Evolutionary conservation across 2,113 vertebrate species (phyloP).

Genomic region (Sceloporus tristichus): DNA sequence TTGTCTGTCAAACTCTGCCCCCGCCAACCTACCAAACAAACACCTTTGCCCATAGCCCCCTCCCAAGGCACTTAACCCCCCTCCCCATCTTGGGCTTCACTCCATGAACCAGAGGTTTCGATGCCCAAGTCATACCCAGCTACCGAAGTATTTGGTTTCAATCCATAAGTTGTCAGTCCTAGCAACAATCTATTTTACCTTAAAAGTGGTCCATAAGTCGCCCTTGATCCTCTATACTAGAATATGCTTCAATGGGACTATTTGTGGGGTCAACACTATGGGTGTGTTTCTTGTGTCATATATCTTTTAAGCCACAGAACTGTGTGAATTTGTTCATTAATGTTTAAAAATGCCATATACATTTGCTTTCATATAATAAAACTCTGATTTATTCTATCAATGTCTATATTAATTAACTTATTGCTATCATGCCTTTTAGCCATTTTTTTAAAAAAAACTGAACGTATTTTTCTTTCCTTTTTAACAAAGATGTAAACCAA

Average conservation of each 20-base stretch:
- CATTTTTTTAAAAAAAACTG: background rate
- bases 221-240: background rate
- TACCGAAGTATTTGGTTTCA: background rate
- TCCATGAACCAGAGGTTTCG: background rate
- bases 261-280: background rate
- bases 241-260: accelerated
- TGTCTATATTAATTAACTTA: background rate
- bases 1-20: background rate
- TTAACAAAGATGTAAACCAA: background rate
- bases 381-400: background rate
- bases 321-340: background rate
- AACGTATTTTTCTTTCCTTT: slow-evolving; percentile 14
- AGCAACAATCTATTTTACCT: background rate
- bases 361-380: background rate
- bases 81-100: background rate
- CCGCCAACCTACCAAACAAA: too few relatives aligned
- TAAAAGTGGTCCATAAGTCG: background rate
- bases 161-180: background rate
- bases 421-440: slow-evolving; percentile 14
- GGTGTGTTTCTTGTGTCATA: background rate
- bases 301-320: background rate
- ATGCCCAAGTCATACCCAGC: background rate
- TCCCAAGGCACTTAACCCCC: background rate
- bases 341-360: background rate
- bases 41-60: background rate